Percentiles rank a stretch among this genome's conserved stretches.
phyloP scores from a whole-genome alignment of 2,888 invertebrate genomes.

The Pristionchus japonicus region DNA sequence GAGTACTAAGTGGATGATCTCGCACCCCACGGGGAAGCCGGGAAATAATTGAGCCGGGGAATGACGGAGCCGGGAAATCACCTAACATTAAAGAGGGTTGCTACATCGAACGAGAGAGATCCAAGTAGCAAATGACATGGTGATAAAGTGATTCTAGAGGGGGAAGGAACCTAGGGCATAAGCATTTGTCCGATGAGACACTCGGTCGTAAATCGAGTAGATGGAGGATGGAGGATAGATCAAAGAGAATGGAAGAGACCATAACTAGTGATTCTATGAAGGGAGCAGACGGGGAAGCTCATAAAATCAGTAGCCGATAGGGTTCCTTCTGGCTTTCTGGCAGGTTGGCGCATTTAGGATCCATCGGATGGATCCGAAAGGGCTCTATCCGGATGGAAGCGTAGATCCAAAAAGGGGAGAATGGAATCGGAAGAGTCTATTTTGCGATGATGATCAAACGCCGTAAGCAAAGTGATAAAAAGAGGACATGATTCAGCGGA shows the following conservation, averaged over 20 bases:
- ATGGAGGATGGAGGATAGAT: background rate
- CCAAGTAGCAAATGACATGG: conserved; percentile 12
- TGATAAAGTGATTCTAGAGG: conserved; percentile 26
- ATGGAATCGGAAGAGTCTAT: background rate
- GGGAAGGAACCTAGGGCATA: conserved; percentile 4
- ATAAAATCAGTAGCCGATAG: conserved; percentile 14
- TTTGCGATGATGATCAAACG: conserved; percentile 23
- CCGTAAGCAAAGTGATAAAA: conserved; percentile 39
- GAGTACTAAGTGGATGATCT: conserved; percentile 16
- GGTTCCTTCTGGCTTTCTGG: background rate
- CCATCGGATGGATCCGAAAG: background rate
- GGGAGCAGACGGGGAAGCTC: conserved; percentile 8
- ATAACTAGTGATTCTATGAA: conserved; percentile 23
- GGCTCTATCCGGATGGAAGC: too few species aligned
- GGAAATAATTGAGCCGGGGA: background rate
- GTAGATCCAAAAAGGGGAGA: background rate
- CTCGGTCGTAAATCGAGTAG: conserved; percentile 2
- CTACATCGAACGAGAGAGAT: conserved; percentile 24
- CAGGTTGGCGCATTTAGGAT: conserved; percentile 29
- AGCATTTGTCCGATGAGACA: conserved; percentile 36
- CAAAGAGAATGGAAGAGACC: conserved; percentile 8
- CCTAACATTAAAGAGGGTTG: conserved; percentile 1
- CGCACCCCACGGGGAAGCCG: background rate
- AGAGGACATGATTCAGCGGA: conserved; percentile 14
- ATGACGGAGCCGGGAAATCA: background rate